Percentiles rank a stretch among this genome's conserved stretches.
Conservation (phyloP, 2,797 vertebrate genomes). For the Xerus rutilus region DNA sequence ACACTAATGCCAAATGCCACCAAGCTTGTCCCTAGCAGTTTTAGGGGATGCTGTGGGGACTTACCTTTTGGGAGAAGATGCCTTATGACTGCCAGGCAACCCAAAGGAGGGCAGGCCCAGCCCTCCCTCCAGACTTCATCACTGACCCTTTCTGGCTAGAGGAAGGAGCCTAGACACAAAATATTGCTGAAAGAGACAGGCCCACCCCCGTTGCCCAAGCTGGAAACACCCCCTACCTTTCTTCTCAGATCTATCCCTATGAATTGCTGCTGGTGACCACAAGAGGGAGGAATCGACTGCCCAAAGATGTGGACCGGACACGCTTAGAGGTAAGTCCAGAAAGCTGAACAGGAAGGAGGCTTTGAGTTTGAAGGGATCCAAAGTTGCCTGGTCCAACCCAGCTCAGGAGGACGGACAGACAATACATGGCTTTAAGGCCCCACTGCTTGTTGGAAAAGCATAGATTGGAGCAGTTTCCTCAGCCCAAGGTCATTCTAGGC, state of each 20-base stretch:
- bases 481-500: not conserved
- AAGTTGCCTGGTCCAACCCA: not conserved
- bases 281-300: constrained; percentile 95
- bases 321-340: constrained; percentile 94
- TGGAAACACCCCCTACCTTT: constrained; percentile 21
- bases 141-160: not conserved
- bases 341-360: not conserved
- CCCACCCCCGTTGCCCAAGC: not conserved
- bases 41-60: not conserved
- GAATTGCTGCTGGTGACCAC: constrained; percentile 97
- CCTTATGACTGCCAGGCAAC: not conserved
- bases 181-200: not conserved
- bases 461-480: not conserved
- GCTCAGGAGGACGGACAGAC: not conserved
- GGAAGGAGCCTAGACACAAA: not conserved
- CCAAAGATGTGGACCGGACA: constrained; percentile 97
- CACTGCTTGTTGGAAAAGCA: not conserved
- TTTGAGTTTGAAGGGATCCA: constrained; percentile 1
- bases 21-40: not conserved
- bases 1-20: not conserved
- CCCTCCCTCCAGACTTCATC: constrained; percentile 14
- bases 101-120: not conserved
- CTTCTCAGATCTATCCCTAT: constrained; percentile 95
- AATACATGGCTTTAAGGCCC: not conserved
- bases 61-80: not conserved